phyloP scores from a whole-genome alignment of 2,797 vertebrate species.

The Anabacerthia variegaticeps region DNA sequence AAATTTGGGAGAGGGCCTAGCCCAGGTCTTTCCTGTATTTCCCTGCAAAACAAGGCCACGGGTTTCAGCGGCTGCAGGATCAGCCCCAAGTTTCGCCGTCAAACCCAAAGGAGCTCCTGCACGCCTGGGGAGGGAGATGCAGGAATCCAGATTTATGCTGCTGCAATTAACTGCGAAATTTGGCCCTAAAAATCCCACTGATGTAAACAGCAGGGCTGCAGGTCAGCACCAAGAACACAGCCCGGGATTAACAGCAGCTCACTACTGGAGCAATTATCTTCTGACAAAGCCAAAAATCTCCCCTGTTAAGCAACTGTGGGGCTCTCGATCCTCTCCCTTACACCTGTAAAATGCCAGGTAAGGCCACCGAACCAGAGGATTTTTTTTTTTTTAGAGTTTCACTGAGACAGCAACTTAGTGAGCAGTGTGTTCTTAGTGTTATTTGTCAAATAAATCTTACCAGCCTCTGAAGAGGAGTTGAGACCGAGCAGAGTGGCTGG shows the following conservation, averaged over 20 bases:
- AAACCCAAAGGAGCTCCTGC: background rate
- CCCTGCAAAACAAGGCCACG: accelerated
- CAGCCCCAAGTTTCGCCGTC: background rate
- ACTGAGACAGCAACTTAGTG: background rate
- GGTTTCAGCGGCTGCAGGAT: background rate
- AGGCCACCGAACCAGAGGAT: background rate
- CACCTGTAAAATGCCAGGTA: slow-evolving; percentile 44
- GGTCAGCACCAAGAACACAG: slow-evolving; percentile 54
- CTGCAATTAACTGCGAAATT: slow-evolving; percentile 39
- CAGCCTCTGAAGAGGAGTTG: slow-evolving; percentile 12
- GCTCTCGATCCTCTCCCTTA: background rate
- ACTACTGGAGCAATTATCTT: slow-evolving; percentile 52
- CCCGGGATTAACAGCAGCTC: slow-evolving; percentile 29
- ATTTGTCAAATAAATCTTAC: background rate
- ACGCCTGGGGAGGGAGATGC: background rate
- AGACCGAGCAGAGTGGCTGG: slow-evolving; percentile 27
- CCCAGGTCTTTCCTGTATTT: background rate
- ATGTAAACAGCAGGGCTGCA: slow-evolving; percentile 50
- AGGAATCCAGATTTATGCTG: background rate
- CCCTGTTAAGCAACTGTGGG: background rate
- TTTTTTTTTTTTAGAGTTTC: background rate
- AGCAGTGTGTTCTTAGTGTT: background rate
- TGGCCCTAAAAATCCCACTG: slow-evolving; percentile 42
- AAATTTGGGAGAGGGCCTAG: slow-evolving; percentile 12
- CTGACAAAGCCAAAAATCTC: slow-evolving; percentile 25